phyloP scores from a whole-genome alignment of 2,113 vertebrate genomes.

The Phalacrocorax pelagicus region DNA sequence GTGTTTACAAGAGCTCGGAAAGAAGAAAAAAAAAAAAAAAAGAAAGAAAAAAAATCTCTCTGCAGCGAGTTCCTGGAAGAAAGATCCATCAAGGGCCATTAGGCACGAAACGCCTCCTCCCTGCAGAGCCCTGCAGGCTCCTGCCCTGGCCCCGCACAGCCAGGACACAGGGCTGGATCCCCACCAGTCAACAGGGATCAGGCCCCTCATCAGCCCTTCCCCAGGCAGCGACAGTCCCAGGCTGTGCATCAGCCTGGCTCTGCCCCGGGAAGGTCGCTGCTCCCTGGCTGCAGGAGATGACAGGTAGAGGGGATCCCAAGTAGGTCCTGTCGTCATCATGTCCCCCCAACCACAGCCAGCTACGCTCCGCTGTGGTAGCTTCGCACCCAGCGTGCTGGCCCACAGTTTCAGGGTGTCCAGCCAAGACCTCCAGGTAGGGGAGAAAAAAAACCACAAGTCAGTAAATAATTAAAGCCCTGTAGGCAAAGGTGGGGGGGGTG shows the following conservation, averaged over 20 bases:
- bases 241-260: neutral
- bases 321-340: neutral
- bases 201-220: neutral
- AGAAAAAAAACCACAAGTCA: neutral
- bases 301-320: neutral
- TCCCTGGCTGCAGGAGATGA: neutral
- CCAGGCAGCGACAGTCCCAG: neutral
- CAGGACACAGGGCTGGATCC: neutral
- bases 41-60: neutral
- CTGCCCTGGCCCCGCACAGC: neutral
- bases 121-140: neutral
- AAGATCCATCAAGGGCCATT: conserved; percentile 45
- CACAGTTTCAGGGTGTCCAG: neutral
- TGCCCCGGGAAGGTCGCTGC: neutral
- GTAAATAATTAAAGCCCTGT: neutral
- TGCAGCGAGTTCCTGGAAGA: conserved; percentile 9
- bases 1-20: neutral
- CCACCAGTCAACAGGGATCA: neutral
- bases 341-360: neutral
- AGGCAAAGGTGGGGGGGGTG: too few species aligned
- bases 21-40: neutral
- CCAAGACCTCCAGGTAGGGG: neutral
- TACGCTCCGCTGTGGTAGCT: too few species aligned
- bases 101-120: neutral
- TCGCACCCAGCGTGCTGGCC: neutral